A percentile compares a stretch with the other conserved stretches of the same genome.
phyloP scores from a whole-genome alignment of 2,888 invertebrate genomes.

The Petrolisthes manimaculis region DNA sequence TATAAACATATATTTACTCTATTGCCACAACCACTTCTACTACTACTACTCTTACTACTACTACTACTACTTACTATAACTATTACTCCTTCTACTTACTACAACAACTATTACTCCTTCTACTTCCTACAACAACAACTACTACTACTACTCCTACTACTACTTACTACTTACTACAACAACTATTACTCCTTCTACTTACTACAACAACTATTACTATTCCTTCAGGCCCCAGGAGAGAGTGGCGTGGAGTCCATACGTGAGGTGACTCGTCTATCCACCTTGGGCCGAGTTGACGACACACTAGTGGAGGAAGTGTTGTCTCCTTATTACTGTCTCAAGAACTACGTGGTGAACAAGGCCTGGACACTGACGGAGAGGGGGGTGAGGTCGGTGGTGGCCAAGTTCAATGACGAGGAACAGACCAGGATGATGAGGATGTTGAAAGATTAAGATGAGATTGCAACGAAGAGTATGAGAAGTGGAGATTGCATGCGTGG shows the following conservation, averaged over 20 bases:
- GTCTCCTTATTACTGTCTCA: constrained; percentile 65
- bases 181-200: background rate
- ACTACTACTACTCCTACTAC: too few species aligned
- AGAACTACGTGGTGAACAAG: constrained; percentile 63
- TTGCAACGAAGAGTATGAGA: background rate
- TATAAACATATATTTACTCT: background rate
- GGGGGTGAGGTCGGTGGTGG: constrained; percentile 47
- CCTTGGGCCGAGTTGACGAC: constrained; percentile 60
- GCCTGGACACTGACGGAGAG: constrained; percentile 63
- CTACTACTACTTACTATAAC: too few species aligned
- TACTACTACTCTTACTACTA: too few species aligned
- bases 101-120: background rate
- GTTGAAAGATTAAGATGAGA: constrained; percentile 16
- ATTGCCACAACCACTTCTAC: too few species aligned
- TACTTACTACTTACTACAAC: too few species aligned
- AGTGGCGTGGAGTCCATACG: constrained; percentile 60
- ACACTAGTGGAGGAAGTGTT: constrained; percentile 55
- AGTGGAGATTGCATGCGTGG: background rate
- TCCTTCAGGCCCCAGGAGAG: constrained; percentile 60
- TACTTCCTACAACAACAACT: background rate
- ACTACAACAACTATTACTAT: background rate
- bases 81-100: background rate
- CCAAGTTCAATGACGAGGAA: constrained; percentile 46
- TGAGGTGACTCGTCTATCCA: constrained; percentile 51
- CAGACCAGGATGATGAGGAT: constrained; percentile 46